Conservation (phyloP, 1,140 invertebrate genomes). For the Meloidogyne exigua region DNA sequence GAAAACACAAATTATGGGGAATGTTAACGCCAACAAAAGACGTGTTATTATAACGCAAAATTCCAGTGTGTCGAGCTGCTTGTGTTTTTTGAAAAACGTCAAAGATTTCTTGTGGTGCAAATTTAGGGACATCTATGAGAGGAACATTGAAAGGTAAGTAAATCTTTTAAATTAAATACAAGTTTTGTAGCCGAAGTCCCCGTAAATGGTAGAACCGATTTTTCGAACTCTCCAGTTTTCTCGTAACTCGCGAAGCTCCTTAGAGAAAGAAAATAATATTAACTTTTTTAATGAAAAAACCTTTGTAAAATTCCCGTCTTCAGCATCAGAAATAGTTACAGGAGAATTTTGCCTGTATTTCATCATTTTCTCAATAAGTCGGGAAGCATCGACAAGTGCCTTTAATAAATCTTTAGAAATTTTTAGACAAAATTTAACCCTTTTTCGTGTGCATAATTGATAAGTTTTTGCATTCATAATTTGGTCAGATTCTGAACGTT, state of each 20-base stretch:
- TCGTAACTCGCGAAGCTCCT: slow-evolving; percentile 42
- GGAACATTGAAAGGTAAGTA: background rate
- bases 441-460: slow-evolving; percentile 30
- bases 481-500: slow-evolving; percentile 18
- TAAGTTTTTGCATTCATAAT: slow-evolving; percentile 30
- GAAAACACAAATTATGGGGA: slow-evolving; percentile 17
- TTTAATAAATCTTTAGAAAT: slow-evolving; percentile 18
- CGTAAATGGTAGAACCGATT: slow-evolving; percentile 43
- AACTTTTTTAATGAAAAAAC: background rate
- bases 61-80: background rate
- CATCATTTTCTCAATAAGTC: slow-evolving; percentile 30
- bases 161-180: slow-evolving; percentile 27
- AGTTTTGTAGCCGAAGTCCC: slow-evolving; percentile 49
- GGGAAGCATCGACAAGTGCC: slow-evolving; percentile 39
- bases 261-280: slow-evolving; percentile 39
- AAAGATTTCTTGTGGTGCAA: slow-evolving; percentile 40
- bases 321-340: background rate
- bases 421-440: slow-evolving; percentile 16
- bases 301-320: background rate
- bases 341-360: background rate
- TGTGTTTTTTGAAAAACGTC: slow-evolving; percentile 43
- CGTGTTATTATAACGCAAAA: background rate
- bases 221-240: slow-evolving; percentile 51
- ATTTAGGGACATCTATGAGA: slow-evolving; percentile 40
- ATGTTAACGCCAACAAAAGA: background rate